phyloP scores from a whole-genome alignment of 2,113 vertebrate species.

The Archocentrus centrarchus region DNA sequence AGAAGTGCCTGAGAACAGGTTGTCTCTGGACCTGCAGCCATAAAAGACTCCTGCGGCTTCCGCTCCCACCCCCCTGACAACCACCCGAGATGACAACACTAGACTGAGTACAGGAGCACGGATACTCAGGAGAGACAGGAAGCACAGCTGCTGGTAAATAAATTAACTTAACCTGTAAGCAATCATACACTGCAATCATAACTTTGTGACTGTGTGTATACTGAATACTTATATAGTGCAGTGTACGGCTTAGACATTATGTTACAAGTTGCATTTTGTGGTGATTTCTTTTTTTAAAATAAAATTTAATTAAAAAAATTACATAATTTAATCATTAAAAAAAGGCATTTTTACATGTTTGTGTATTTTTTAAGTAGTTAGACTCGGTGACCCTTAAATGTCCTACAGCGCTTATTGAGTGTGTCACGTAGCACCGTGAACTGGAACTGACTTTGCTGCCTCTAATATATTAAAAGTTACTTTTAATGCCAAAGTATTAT shows the following conservation, averaged over 20 bases:
- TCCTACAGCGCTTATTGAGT: not conserved
- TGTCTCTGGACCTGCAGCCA: slow-evolving; percentile 69
- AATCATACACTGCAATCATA: not conserved
- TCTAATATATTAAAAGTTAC: not conserved
- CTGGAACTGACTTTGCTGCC: not conserved
- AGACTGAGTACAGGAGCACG: slow-evolving; percentile 31
- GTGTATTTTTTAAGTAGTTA: not conserved
- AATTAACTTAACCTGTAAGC: not conserved
- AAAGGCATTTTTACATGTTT: not conserved
- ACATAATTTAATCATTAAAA: not conserved
- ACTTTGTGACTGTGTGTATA: no score
- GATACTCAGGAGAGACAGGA: not conserved
- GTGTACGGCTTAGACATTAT: no score
- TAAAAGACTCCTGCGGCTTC: slow-evolving; percentile 75
- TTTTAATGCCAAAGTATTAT: not conserved
- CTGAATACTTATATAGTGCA: no score
- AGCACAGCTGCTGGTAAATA: not conserved
- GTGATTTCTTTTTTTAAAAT: not conserved
- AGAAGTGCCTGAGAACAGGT: slow-evolving; percentile 75
- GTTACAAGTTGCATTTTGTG: no score
- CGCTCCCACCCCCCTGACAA: slow-evolving; percentile 54
- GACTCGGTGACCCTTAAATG: not conserved
- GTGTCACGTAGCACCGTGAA: not conserved
- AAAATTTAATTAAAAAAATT: not conserved
- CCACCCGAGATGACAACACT: slow-evolving; percentile 49